A percentile compares a stretch with the other conserved stretches of the same genome.
phyloP scores from a whole-genome alignment of 2,797 vertebrate species.

The Alectoris magna region DNA sequence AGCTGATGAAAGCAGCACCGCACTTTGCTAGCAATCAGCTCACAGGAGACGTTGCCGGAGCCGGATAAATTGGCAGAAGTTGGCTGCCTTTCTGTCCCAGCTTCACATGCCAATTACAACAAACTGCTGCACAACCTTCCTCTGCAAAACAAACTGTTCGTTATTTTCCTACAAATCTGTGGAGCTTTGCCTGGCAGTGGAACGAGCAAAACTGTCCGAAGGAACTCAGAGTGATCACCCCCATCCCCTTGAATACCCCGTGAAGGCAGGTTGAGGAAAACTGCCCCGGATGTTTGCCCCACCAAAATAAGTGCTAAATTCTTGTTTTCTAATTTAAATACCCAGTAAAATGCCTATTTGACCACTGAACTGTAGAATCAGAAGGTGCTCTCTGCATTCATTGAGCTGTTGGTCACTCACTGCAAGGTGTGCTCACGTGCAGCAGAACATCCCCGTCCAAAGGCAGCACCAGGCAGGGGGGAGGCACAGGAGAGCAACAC shows the following conservation, averaged over 20 bases:
- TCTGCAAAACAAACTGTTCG: slow-evolving; percentile 26
- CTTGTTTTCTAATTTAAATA: background rate
- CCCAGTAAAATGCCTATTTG: background rate
- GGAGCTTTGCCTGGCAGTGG: background rate
- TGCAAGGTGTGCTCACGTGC: too few species aligned
- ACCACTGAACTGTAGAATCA: background rate
- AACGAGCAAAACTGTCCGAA: background rate
- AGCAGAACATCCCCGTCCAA: too few species aligned
- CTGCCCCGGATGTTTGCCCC: background rate
- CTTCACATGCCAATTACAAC: background rate
- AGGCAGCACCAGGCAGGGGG: too few species aligned
- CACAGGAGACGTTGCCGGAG: background rate
- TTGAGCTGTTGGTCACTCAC: background rate
- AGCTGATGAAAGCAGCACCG: background rate
- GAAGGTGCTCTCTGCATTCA: rapidly evolving
- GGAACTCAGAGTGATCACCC: background rate
- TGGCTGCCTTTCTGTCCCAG: background rate
- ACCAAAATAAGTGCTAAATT: rapidly evolving
- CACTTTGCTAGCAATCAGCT: background rate
- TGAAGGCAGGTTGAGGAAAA: background rate
- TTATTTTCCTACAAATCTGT: background rate
- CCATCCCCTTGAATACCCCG: background rate
- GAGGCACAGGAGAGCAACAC: too few species aligned
- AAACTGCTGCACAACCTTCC: background rate
- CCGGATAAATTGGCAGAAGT: background rate